Base-by-base conservation (phyloP, 2,797 vertebrate genomes). In the Chlorospingus flavigularis region DNA sequence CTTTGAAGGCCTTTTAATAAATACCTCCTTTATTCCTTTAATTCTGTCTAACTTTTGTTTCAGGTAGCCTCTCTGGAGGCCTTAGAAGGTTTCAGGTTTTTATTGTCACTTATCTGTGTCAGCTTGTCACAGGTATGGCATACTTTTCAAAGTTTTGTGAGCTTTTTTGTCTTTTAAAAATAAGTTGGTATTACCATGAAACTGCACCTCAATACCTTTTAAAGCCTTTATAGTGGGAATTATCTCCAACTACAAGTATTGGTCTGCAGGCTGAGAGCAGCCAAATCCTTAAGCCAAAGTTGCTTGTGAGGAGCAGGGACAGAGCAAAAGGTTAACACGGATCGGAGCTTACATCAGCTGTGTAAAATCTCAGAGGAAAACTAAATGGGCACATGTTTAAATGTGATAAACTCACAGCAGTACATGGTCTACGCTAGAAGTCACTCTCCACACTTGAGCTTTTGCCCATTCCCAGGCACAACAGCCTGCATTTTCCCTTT, bases 351-450 rank as follows among this genome's bases (percentile, higher is more conserved):
- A 72, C 37, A 31, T 70, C 47, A 76, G 26, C 16, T 47, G 12
- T 0, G 0, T 12, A 72, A 71, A 39, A 76, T 0, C 18, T 82
- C 17, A 47, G 42, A 62, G 53, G 8, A 79, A 67, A 87, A 60
- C 13, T 51, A 50, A 79, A 35, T 0, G 1, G 30, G 19, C 25
- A n/a, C 3, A 1, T 0, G 2, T 65, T 82, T 86, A 76, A 54
- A 70, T 7, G 35, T 2, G 6, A 20, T 51, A 47, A 81, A 51
- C 6, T 50, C 51, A 25, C 11, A 11, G 19, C 12, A 31, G 9
- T 16, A 13, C 26, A 4, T 15, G 9, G 12, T 25, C 53, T 60
- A 0, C 20, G 15, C 60, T 0, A 30, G 28, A 7, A 26, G 11
- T 40, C 23, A 48, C 26, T 48, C 45, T 40, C 24, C 6, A 6